Conservation (phyloP, 2,888 invertebrate genomes). For the Cepaea hortensis region DNA sequence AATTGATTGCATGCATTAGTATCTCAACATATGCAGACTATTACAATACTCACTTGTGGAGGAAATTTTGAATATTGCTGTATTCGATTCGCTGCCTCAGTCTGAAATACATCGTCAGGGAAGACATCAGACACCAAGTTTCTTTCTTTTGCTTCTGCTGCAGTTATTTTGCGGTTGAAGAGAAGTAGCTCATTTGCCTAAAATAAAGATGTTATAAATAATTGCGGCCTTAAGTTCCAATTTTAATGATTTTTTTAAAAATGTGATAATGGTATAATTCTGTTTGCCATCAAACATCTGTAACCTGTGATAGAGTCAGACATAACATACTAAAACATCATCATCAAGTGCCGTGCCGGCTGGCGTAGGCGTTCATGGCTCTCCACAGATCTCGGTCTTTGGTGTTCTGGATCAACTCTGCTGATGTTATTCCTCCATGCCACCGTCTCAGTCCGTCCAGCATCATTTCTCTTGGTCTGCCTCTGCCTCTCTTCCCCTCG, state of each 20-base stretch:
- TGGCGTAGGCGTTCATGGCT: too few relatives aligned
- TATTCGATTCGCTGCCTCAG: constrained; percentile 77
- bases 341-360: too few relatives aligned
- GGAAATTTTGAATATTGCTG: constrained; percentile 40
- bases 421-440: too few relatives aligned
- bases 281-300: not conserved
- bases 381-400: too few relatives aligned
- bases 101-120: constrained; percentile 81
- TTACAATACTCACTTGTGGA: constrained; percentile 40
- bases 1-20: not conserved
- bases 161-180: constrained; percentile 86
- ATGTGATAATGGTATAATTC: too few relatives aligned
- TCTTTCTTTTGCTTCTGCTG: constrained; percentile 85
- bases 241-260: too few relatives aligned
- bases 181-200: constrained; percentile 80
- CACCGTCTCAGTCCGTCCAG: too few relatives aligned
- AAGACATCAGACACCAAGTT: constrained; percentile 89
- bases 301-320: not conserved
- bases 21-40: not conserved
- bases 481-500: too few relatives aligned
- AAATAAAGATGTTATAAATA: constrained; percentile 28
- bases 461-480: too few relatives aligned
- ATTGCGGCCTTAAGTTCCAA: too few relatives aligned
- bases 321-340: not conserved
- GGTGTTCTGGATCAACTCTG: too few relatives aligned